Base-by-base conservation (phyloP, 2,888 invertebrate genomes). In the Hydrotaea diabolus region DNA sequence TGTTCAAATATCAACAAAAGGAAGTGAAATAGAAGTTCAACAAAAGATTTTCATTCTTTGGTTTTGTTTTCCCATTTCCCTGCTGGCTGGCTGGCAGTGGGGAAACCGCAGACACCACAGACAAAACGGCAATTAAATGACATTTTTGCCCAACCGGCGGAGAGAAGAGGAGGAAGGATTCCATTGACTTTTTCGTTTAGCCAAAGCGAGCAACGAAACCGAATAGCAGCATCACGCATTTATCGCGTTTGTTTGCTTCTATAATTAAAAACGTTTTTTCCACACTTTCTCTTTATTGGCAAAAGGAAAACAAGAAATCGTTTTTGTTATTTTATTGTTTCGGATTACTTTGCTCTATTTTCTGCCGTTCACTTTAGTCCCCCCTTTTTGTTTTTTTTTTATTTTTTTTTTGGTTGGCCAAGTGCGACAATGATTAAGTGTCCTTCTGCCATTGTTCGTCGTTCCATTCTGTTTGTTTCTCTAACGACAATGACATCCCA, bases 261-360 rank as follows among this genome's bases (percentile, higher is more conserved):
- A 85, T 86, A 87, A 87, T 87, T 87, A 87, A 87, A 87, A 86
- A 81, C 78, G 83, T 83, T 86, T 86, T 87, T 83, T 78, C 79
- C 72, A 73, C 83, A 82, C 77, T 77, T 77, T 7, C 43, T 78
- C 19, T 69, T 57, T 83, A 17, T 73, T 79, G 39, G 72, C 55
- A 71, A 76, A 59, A 23, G 43, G 49, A 62, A 26, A 59, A 53
- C 9, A 11, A 49, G 66, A 72, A 81, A 78, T 75, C 55, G 53
- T 39, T 75, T 75, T 75, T 82, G 59, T 75, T 76, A 69, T 62
- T 66, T 80, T 83, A 71, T 76, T 82, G 64, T 83, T 80, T 75
- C 43, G 57, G 36, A 43, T 69, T 26, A 23, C 71, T 75, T 69
- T 31, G 53, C 71, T 75, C 66, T 66, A 55, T 23, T 69, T 80